Percentiles rank a stretch among this genome's conserved stretches.
Evolutionary conservation across 1,140 invertebrate genomes (phyloP).

Genomic region (Centruroides sculpturatus): DNA sequence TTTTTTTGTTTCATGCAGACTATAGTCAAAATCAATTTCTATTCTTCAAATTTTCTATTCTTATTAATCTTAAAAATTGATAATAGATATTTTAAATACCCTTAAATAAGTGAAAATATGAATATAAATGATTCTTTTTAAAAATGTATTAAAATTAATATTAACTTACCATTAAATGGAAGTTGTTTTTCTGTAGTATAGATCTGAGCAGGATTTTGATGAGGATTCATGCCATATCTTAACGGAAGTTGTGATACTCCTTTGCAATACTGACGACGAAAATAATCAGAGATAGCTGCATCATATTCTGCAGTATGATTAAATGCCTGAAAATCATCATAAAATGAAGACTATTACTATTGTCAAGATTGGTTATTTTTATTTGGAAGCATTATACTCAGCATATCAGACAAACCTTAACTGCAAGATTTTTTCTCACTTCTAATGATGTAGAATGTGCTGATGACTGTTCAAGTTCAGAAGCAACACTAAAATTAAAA

Average conservation of each 20-base stretch:
- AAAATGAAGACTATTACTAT: background rate
- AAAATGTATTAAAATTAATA: background rate
- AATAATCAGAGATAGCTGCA: conserved; percentile 85
- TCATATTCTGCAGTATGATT: conserved; percentile 93
- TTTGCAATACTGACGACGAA: conserved; percentile 71
- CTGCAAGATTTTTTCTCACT: background rate
- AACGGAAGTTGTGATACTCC: conserved; percentile 64
- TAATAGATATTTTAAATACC: too few species aligned
- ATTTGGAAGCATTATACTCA: too few species aligned
- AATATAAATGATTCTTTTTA: background rate
- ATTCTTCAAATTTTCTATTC: too few species aligned
- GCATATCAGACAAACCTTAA: background rate
- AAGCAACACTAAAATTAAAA: background rate
- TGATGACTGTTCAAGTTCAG: background rate
- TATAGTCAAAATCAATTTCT: too few species aligned
- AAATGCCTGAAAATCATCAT: conserved; percentile 55
- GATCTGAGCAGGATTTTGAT: conserved; percentile 90
- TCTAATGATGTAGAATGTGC: background rate
- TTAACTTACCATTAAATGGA: conserved; percentile 52
- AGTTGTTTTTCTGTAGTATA: conserved; percentile 65
- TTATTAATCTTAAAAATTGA: too few species aligned
- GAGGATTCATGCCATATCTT: conserved; percentile 95
- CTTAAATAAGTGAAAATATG: too few species aligned
- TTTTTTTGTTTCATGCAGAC: too few species aligned
- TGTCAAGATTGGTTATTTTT: background rate